Base-by-base conservation (phyloP, 1,140 invertebrate species). In the Papilio polytes region DNA sequence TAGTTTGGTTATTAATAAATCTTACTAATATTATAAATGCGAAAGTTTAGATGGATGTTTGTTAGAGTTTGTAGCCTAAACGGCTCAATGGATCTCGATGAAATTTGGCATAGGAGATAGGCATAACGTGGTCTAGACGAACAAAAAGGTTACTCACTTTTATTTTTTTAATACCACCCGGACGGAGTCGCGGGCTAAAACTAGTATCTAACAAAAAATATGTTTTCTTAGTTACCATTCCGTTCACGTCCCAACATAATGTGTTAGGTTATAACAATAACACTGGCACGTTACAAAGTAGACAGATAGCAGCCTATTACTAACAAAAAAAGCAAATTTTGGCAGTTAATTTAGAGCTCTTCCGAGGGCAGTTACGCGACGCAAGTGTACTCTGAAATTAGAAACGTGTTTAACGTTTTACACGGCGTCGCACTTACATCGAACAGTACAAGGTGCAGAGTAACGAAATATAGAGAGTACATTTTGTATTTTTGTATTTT, bases 391-490 rank as follows among this genome's bases (percentile, higher is more conserved):
- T 76, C 80, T 84, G 81, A 77, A 86, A 86, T 86, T 86, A 86
- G 80, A 84, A 82, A 86, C 85, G 83, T 85, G 85, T 83, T 85
- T 82, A 85, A 82, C 83, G 84, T 79, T 81, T 74, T 78, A 86
- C 84, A 86, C 44, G 83, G 26, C 46, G 83, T 66, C 73, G 81
- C 81, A 82, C 83, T 84, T 82, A 78, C 77, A 44, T 80, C 31
- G 63, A 80, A 80, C 74, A 31, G 66, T 81, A 53, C 78, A 78
- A 78, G 20, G n/a, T 51, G 81, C 63, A 84, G 85, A 80, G 77
- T 78, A 83, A 18, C 13, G 6, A 15, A 26, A 46, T 48, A 74
- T 31, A 78, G 46, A 83, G 31, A 48, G 26, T 22, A 15, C 12
- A 79, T 48, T 78, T n/a, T n/a, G n/a, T n/a, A n/a, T n/a, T n/a